These are phyloP conservation scores for Anguilla obscura DNA, from an alignment of 2,797 vertebrate species.

Conservation along the genomic window DNA sequence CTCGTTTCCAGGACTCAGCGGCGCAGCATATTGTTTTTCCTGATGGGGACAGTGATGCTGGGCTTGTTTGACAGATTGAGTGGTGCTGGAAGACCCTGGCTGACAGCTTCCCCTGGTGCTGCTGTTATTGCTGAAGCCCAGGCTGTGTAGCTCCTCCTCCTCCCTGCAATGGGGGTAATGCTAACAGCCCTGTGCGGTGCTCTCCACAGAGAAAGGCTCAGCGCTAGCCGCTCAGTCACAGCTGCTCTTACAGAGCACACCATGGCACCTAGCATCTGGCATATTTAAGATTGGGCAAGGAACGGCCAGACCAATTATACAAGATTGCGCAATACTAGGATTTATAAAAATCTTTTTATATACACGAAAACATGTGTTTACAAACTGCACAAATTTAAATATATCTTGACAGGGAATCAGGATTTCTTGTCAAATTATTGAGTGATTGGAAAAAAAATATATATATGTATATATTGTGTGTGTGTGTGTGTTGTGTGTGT, in stretches of 20 bases:
- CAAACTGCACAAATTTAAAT: neutral
- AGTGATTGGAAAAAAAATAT: neutral
- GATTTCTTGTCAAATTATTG: neutral
- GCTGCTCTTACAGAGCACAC: neutral
- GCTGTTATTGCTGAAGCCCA: neutral
- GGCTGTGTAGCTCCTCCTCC: neutral
- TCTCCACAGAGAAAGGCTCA: neutral
- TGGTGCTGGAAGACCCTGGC: conserved; percentile 21
- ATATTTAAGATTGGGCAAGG: neutral
- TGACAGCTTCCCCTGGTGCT: conserved; percentile 12
- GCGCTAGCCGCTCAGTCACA: neutral
- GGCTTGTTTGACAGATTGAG: conserved; percentile 19
- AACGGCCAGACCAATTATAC: neutral
- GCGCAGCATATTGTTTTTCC: neutral
- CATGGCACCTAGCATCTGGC: neutral
- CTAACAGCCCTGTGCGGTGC: neutral
- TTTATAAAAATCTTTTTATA: neutral
- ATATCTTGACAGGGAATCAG: neutral
- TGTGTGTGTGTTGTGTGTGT: too few species aligned
- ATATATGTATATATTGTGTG: too few species aligned
- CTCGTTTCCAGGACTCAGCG: neutral
- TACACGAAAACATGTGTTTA: neutral
- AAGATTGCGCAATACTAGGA: neutral
- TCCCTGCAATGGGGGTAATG: neutral
- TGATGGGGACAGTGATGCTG: neutral